Percentiles rank a stretch among this genome's conserved stretches.
Conservation (phyloP, 2,888 invertebrate genomes). For the Fragum fragum region DNA sequence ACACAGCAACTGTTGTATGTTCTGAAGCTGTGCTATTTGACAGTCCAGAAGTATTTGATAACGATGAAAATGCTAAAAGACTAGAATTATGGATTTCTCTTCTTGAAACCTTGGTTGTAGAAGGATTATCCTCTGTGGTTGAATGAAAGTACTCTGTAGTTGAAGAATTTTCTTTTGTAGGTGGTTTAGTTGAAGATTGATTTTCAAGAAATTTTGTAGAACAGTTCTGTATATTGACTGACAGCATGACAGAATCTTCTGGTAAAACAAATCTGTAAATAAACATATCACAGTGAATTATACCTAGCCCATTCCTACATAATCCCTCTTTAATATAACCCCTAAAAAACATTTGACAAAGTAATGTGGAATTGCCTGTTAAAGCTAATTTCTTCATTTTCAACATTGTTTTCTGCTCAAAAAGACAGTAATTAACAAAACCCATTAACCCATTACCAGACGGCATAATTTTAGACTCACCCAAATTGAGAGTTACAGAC, state of each 20-base stretch:
- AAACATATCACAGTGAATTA: background rate
- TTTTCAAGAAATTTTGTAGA: background rate
- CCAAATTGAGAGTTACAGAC: too few relatives aligned
- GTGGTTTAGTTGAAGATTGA: background rate
- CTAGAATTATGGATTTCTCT: background rate
- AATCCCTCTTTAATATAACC: too few relatives aligned
- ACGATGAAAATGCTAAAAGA: background rate
- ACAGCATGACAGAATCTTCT: conserved; percentile 56
- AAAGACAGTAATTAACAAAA: too few relatives aligned
- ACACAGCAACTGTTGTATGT: background rate
- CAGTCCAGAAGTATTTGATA: background rate
- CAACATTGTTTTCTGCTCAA: too few relatives aligned
- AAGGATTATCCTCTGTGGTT: background rate
- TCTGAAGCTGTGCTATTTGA: background rate
- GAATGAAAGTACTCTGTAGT: background rate
- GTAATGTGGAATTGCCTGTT: too few relatives aligned
- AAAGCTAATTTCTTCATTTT: too few relatives aligned
- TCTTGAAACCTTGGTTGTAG: background rate
- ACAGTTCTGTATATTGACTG: conserved; percentile 61
- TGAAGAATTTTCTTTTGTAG: background rate
- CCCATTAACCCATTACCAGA: too few relatives aligned
- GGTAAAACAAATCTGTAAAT: conserved; percentile 61
- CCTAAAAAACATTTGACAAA: too few relatives aligned
- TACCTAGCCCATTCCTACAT: too few relatives aligned
- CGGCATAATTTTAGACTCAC: too few relatives aligned